phyloP scores from a whole-genome alignment of 92 coral and sea anemone species.

The Paragorgia papillata region DNA sequence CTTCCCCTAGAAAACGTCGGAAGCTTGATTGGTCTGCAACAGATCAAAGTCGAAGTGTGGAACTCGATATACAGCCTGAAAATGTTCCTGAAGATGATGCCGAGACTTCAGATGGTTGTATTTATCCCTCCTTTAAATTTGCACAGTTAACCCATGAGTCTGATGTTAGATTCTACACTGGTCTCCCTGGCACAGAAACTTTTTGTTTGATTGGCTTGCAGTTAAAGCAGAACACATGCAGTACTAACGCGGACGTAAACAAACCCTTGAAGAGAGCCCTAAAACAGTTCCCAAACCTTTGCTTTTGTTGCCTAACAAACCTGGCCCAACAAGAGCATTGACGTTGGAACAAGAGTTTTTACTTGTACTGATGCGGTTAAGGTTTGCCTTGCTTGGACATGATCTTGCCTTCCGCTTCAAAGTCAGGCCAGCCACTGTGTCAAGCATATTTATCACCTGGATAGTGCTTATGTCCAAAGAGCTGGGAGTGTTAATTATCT shows the following conservation, averaged over 20 bases:
- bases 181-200: constrained; percentile 45
- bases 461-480: constrained; percentile 58
- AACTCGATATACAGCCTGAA: background rate
- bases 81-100: constrained; percentile 20
- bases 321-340: constrained; percentile 49
- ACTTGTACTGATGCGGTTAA: constrained; percentile 46
- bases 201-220: constrained; percentile 56
- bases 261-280: constrained; percentile 50
- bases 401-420: constrained; percentile 40
- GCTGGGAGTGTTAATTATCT: constrained; percentile 59
- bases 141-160: constrained; percentile 53
- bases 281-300: constrained; percentile 30
- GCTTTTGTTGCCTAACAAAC: background rate
- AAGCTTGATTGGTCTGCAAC: background rate
- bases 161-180: constrained; percentile 55
- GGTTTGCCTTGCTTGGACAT: constrained; percentile 40
- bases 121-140: constrained; percentile 32
- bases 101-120: background rate
- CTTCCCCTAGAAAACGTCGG: background rate
- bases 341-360: constrained; percentile 54
- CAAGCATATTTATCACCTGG: constrained; percentile 43
- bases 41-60: background rate
- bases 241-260: constrained; percentile 68
- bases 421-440: constrained; percentile 24
- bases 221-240: constrained; percentile 61